Evolutionary conservation across 2,888 invertebrate species (phyloP), one percentile per base, ranked within the genome.

Genomic region (Thalpophila matura): DNA sequence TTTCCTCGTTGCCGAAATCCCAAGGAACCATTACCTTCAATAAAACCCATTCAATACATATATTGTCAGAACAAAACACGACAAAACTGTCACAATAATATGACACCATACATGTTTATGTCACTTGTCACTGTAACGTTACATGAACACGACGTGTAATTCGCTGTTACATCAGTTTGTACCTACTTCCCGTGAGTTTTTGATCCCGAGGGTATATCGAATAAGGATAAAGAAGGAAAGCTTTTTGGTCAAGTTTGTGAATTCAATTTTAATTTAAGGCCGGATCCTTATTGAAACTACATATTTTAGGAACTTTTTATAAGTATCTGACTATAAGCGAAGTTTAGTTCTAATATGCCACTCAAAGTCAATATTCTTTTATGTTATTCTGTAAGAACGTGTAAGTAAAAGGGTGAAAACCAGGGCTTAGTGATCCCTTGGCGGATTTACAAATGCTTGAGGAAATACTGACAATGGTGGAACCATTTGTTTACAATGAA

Each of bases 81-180:
- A 55, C 70, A 59, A 29, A 59, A 45, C 6, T 65, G 43, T 66
- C 66, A 20, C 27, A 47, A 51, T 66, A 60, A 71, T 72, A 56
- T 54, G 56, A 60, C 56, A 72, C 9, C 49, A 22, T 55, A 55
- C 55, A 55, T 42, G 58, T 58, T 55, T 58, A 22, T 58, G 60
- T 72, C 60, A 57, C 55, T 71, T 65, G 56, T 65, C 66, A 33
- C 16, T 6, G 33, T 40, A 10, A 49, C 53, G 53, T 45, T 66
- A 50, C 51, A 35, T 4, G 5, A 22, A 26, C 12, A 49, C 5
- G 59, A 59, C 42, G 40, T 49, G 38, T 72, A 27, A 56, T 47
- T 35, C 26, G 57, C 26, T 38, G 22, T n/a, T n/a, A n/a, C n/a
- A n/a, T n/a, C n/a, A n/a, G n/a, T n/a, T n/a, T n/a, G 6, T 27